These are phyloP conservation scores for Eupsilia transversa DNA, from an alignment of 2,888 invertebrate genomes.

Conservation along the genomic window DNA sequence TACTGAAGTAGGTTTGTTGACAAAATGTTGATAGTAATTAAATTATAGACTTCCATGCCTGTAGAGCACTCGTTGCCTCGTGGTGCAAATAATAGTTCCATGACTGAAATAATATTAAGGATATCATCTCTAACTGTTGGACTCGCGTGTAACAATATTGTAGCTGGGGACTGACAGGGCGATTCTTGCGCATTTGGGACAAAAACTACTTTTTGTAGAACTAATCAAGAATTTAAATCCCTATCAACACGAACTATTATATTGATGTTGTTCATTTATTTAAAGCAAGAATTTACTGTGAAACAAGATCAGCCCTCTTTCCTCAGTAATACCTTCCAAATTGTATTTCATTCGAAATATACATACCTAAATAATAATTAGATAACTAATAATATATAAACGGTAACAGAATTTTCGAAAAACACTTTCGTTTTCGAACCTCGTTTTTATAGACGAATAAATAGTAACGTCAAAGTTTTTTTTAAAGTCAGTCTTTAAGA, in stretches of 20 bases:
- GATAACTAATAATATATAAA: conserved; percentile 76
- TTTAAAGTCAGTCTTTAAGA: conserved; percentile 64
- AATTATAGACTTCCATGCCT: conserved; percentile 56
- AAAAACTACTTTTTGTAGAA: conserved; percentile 39
- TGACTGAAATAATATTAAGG: conserved; percentile 74
- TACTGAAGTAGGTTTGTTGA: conserved; percentile 6
- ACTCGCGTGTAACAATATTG: conserved; percentile 71
- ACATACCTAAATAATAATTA: conserved; percentile 70
- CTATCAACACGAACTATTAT: conserved; percentile 33
- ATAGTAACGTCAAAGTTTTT: conserved; percentile 71
- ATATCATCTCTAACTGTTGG: conserved; percentile 69
- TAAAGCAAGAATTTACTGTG: conserved; percentile 29
- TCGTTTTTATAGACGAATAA: conserved; percentile 72
- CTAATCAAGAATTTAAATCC: conserved; percentile 36
- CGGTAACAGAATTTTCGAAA: conserved; percentile 72
- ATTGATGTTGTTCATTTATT: conserved; percentile 44
- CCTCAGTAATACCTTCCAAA: conserved; percentile 61
- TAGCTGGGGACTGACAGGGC: conserved; percentile 56
- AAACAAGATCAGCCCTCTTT: conserved; percentile 42
- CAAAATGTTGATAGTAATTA: conserved; percentile 56
- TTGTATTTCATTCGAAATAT: conserved; percentile 72
- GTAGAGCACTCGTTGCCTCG: conserved; percentile 68
- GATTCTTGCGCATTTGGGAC: conserved; percentile 32
- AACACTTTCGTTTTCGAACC: conserved; percentile 73
- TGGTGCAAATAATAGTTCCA: conserved; percentile 71